Evolutionary conservation across 2,113 vertebrate species (phyloP), one percentile per base, ranked within the genome.

Genomic region (Ranitomeya imitator): DNA sequence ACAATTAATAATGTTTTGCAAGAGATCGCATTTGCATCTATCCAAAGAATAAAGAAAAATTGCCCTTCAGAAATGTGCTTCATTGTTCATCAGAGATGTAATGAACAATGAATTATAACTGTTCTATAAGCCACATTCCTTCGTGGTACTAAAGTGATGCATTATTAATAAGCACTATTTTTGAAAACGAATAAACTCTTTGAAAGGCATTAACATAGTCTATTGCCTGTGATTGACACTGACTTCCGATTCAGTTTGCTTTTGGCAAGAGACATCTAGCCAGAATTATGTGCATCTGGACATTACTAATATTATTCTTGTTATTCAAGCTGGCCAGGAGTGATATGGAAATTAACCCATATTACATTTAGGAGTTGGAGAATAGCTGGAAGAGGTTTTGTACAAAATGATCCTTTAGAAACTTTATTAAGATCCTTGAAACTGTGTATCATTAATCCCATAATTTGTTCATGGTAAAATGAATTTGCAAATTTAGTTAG

Each of bases 81-180:
- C 88, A 92, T 90, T 93, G 93, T 94, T 87, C 91, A 94, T 90
- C 90, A 90, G 91, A 0, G 3, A 92, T 91, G 91, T 90, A 89
- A 86, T 0, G 89, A 95, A 95, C 92, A 94, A 93, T 94, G 93
- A 92, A 93, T 94, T 92, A 90, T 92, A 92, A 94, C 93, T 83
- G 90, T 91, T 96, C 94, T 90, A 77, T 88, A 95, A 91, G 89
- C 92, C 94, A 90, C 91, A 90, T 90, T 93, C 92, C 88, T 91
- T 93, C 90, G 93, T 90, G 91, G 94, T 94, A 91, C 85, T 93
- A 93, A 83, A 89, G 92, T 90, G 90, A 96, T 96, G 91, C 94
- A 97, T 96, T 96, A 96, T 96, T 96, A 96, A 96, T 96, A 92
- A 94, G 91, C 90, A 92, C 92, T 93, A 93, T 94, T 95, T 96